Percentiles rank a stretch among this genome's conserved stretches.
Conservation (phyloP, 2,888 invertebrate genomes). For the Drosophila prostipennis region DNA sequence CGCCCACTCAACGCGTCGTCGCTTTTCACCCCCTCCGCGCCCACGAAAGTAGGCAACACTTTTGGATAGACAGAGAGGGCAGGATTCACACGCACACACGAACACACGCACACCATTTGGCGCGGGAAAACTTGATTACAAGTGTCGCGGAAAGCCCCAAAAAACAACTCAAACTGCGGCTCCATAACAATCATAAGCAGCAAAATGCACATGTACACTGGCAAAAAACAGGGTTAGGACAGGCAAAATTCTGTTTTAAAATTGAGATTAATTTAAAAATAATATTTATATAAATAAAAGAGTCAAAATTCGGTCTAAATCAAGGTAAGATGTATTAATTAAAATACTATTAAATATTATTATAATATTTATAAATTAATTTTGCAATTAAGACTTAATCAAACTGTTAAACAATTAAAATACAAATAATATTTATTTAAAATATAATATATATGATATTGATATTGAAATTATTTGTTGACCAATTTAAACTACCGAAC, state of each 20-base stretch:
- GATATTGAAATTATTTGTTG: neutral
- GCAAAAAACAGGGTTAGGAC: neutral
- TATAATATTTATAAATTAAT: too few species aligned
- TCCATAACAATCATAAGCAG: slow-evolving; percentile 42
- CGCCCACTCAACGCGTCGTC: neutral
- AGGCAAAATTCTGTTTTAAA: too few species aligned
- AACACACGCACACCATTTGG: slow-evolving; percentile 59
- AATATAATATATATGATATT: neutral
- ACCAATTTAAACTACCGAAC: neutral
- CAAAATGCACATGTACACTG: slow-evolving; percentile 16
- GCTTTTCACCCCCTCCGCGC: neutral
- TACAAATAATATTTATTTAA: neutral
- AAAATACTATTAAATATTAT: too few species aligned
- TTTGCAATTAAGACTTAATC: too few species aligned
- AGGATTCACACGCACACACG: slow-evolving; percentile 34
- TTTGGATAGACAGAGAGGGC: neutral
- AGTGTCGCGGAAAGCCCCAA: slow-evolving; percentile 48
- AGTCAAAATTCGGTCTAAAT: too few species aligned
- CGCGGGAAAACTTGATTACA: slow-evolving; percentile 43
- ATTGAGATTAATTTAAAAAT: too few species aligned
- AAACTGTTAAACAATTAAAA: neutral
- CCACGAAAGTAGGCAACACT: slow-evolving; percentile 21
- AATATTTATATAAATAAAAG: too few species aligned
- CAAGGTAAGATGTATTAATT: too few species aligned
- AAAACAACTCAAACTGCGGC: slow-evolving; percentile 41